Percentiles rank a stretch among this genome's conserved stretches.
These are phyloP conservation scores for Calvadosia cruxmelitensis DNA, from an alignment of 30 jellyfish, hydroid and myxozoan genomes.

Conservation along the genomic window DNA sequence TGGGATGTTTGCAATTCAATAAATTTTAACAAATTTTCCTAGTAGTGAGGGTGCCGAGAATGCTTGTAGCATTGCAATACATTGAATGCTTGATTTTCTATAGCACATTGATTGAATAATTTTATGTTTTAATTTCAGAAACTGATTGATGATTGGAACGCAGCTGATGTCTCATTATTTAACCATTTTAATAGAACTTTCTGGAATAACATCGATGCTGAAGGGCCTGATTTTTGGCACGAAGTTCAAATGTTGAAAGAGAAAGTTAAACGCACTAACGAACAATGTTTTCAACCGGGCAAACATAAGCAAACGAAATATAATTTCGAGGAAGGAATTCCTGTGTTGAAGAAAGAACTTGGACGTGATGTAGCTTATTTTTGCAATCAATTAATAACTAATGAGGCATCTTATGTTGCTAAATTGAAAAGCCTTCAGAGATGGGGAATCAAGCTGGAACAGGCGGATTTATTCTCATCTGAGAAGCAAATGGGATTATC, in stretches of 20 bases:
- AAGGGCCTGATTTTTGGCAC: slow-evolving; percentile 19
- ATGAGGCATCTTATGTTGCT: slow-evolving; percentile 15
- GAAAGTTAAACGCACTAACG: background rate
- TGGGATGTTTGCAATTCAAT: too few relatives aligned
- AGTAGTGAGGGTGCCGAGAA: too few relatives aligned
- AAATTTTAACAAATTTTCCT: background rate
- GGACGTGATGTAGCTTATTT: slow-evolving; percentile 11
- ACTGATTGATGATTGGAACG: slow-evolving; percentile 8
- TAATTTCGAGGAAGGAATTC: background rate
- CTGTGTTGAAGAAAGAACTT: background rate
- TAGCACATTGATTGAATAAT: too few relatives aligned
- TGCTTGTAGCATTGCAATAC: too few relatives aligned
- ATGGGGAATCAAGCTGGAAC: background rate
- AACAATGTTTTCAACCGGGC: slow-evolving; percentile 5
- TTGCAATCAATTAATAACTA: slow-evolving; percentile 10
- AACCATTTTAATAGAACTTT: slow-evolving; percentile 22
- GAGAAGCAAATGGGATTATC: slow-evolving; percentile 4
- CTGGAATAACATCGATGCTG: slow-evolving; percentile 8
- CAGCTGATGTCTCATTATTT: slow-evolving; percentile 10
- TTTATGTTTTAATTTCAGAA: too few relatives aligned
- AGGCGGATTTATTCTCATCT: background rate
- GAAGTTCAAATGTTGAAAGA: slow-evolving; percentile 13
- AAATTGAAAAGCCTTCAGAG: slow-evolving; percentile 18
- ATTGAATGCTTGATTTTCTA: too few relatives aligned
- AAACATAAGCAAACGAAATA: background rate